Evolutionary conservation across 2,797 vertebrate genomes (phyloP).

Genomic region (Propithecus perrieri): DNA sequence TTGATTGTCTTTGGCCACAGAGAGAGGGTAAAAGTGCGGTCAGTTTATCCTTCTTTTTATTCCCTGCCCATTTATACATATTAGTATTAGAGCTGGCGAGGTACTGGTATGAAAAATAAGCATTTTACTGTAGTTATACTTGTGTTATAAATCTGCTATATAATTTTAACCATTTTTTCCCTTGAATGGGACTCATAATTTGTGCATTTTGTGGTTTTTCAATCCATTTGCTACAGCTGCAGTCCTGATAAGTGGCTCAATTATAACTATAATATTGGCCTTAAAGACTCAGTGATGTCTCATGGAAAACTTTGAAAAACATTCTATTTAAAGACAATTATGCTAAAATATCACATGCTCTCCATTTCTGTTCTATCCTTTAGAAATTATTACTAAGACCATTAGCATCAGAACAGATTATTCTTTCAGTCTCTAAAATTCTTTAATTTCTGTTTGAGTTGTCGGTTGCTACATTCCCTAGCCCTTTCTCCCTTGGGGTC

Average conservation of each 20-base stretch:
- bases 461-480: fast-evolving
- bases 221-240: conserved; percentile 78
- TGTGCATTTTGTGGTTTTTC: conserved; percentile 80
- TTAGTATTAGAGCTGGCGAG: conserved; percentile 47
- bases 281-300: conserved; percentile 77
- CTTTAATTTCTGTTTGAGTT: background rate
- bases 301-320: conserved; percentile 78
- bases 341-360: conserved; percentile 67
- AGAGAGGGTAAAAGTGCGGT: no score
- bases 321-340: conserved; percentile 75
- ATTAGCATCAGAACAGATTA: conserved; percentile 62
- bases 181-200: conserved; percentile 75
- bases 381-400: background rate
- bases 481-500: background rate
- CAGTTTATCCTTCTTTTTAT: background rate
- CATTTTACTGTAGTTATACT: conserved; percentile 67
- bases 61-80: conserved; percentile 16
- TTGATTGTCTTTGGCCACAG: background rate
- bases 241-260: conserved; percentile 79
- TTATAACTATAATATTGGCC: conserved; percentile 70
- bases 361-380: background rate
- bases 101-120: conserved; percentile 51
- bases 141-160: conserved; percentile 73
- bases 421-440: background rate
- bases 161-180: conserved; percentile 71